These are phyloP conservation scores for Gnatocerus cornutus DNA, from an alignment of 2,888 invertebrate species.

Conservation along the genomic window DNA sequence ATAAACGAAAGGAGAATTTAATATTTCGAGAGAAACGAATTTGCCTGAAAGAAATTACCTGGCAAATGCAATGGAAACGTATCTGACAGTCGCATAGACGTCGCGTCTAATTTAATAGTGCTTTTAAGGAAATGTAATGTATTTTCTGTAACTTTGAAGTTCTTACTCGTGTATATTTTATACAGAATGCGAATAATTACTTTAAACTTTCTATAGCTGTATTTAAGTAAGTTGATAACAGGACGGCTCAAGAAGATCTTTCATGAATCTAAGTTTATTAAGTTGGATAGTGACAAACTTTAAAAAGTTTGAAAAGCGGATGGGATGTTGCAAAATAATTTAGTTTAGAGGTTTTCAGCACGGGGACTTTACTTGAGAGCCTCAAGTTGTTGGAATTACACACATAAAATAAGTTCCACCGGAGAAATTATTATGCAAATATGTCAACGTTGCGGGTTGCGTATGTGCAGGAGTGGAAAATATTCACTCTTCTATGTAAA, in stretches of 20 bases:
- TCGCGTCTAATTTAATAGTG: slow-evolving; percentile 1
- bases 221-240: slow-evolving; percentile 6
- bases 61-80: not conserved
- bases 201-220: slow-evolving; percentile 10
- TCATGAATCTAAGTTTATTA: too few relatives aligned
- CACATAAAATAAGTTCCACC: too few relatives aligned
- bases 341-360: not conserved
- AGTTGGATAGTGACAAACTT: not conserved
- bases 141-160: slow-evolving; percentile 16
- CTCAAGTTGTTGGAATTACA: not conserved
- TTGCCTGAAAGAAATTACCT: too few relatives aligned
- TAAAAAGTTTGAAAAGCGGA: not conserved
- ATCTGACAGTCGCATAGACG: not conserved
- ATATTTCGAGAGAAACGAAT: not conserved
- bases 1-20: not conserved
- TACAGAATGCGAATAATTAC: slow-evolving; percentile 25
- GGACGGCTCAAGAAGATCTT: not conserved
- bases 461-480: too few relatives aligned
- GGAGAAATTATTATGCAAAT: too few relatives aligned
- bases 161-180: slow-evolving; percentile 9
- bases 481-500: too few relatives aligned
- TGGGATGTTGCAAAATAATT: not conserved
- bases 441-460: too few relatives aligned
- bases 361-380: not conserved
- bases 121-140: slow-evolving; percentile 4